Evolutionary conservation across 2,888 invertebrate species (phyloP), one percentile per base, ranked within the genome.

Genomic region (Mayetiola destructor): DNA sequence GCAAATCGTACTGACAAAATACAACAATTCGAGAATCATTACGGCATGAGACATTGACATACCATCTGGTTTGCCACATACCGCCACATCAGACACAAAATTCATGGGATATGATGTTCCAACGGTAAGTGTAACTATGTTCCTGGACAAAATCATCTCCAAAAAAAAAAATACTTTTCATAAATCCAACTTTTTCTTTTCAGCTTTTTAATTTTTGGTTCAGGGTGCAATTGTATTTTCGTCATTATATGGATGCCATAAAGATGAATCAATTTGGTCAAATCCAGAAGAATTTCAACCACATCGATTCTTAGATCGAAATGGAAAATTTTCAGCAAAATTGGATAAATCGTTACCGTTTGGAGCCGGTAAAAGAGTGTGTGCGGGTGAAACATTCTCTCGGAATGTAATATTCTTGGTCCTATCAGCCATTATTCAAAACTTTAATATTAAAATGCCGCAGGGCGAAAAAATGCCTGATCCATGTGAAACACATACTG

Each of bases 331-430:
- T 2, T 67, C 68, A 40, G 64, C 78, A 0, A 75, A 76, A 32
- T 76, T 75, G 59, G 84, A 85, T 64, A 72, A 74, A 36, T 75
- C 79, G 0, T 62, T 84, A 39, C 79, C 81, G 0, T 85, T 85
- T 66, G 82, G 84, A 52, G 77, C 79, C 62, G 83, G 84, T 0
- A 77, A 79, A 62, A 74, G 85, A 30, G 68, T 84, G 0, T 85
- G 85, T 64, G 78, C 82, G 0, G 85, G 85, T 0, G 85, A 85
- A 67, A 84, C 84, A 0, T 82, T 79, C 65, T 79, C 84, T 0
- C 73, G 84, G 1, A 82, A 81, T 61, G 73, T 76, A 61, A 71
- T 84, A 66, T 85, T 84, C 66, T 74, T 79, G 59, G 72, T 80
- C 9, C 73, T 80, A 32, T 65, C 80, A 0, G 75, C 74, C 0